These are phyloP conservation scores for Gambusia affinis DNA, from an alignment of 2,113 vertebrate species.

Conservation along the genomic window DNA sequence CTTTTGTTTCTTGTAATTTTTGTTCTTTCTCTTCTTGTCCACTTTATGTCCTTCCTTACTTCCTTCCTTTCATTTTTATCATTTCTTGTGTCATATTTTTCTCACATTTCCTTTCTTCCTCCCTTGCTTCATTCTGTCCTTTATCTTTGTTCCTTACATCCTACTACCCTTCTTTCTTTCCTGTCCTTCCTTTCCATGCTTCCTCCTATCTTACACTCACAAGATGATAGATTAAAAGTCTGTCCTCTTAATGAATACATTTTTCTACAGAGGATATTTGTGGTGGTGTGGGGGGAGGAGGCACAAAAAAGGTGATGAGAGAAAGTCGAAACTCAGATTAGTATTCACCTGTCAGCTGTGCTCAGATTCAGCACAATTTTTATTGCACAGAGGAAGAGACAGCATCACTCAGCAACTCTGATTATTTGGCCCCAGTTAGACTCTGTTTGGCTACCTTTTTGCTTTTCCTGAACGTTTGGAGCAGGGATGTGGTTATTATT, in stretches of 20 bases:
- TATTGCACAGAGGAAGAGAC: slow-evolving; percentile 53
- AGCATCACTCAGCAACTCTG: slow-evolving; percentile 67
- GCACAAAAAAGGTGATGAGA: slow-evolving; percentile 36
- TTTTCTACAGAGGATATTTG: neutral
- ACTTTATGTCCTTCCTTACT: neutral
- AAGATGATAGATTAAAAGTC: neutral
- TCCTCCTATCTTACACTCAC: neutral
- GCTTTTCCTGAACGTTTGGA: slow-evolving; percentile 36
- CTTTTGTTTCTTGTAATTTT: neutral
- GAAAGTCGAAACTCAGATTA: slow-evolving; percentile 29
- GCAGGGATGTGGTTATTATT: slow-evolving; percentile 49
- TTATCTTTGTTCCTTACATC: no score
- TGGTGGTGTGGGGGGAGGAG: neutral
- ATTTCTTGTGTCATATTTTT: no score
- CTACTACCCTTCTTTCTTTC: no score
- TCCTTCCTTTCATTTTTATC: no score
- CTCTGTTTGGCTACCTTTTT: slow-evolving; percentile 28
- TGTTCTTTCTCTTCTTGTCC: no score
- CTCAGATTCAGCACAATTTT: slow-evolving; percentile 38
- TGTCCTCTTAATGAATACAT: neutral
- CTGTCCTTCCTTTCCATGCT: neutral
- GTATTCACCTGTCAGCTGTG: slow-evolving; percentile 37
- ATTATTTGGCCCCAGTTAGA: slow-evolving; percentile 59
- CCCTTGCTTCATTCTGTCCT: no score
- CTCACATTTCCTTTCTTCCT: no score